phyloP scores from a whole-genome alignment of 2,113 vertebrate genomes.

The Pangasianodon hypophthalmus region DNA sequence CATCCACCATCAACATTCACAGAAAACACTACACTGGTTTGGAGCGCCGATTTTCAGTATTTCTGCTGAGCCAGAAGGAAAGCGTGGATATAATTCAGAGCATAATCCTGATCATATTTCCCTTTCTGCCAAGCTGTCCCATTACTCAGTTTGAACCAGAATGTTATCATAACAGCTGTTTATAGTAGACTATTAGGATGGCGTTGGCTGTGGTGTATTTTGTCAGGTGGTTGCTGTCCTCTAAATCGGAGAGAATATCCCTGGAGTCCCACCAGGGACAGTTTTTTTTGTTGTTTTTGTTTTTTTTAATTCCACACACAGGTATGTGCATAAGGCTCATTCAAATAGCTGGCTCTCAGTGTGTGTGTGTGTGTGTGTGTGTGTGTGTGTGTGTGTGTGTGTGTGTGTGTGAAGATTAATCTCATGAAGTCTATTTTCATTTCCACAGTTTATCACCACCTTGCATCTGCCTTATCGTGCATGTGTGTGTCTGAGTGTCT shows the following conservation, averaged over 20 bases:
- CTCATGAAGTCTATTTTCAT: conserved; percentile 9
- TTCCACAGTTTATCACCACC: conserved; percentile 1
- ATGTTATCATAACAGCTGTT: not conserved
- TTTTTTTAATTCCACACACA: not conserved
- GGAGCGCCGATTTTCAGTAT: not conserved
- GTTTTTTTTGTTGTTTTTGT: not conserved
- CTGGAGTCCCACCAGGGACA: not conserved
- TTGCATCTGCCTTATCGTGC: conserved; percentile 1
- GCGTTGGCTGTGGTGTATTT: not conserved
- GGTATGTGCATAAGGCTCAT: conserved; percentile 2
- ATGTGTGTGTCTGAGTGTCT: conserved; percentile 28
- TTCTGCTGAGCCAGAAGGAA: not conserved
- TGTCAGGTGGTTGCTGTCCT: not conserved
- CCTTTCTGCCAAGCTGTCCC: not conserved
- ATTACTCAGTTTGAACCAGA: not conserved
- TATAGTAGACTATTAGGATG: not conserved
- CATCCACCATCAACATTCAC: not conserved
- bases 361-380: not conserved
- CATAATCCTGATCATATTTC: not conserved
- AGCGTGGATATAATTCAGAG: not conserved
- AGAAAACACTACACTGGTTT: not conserved
- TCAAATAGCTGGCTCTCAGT: conserved; percentile 30
- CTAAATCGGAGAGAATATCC: not conserved
- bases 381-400: not conserved
- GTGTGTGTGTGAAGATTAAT: not conserved